phyloP scores from a whole-genome alignment of 2,888 invertebrate genomes.

The Pammene aurita region DNA sequence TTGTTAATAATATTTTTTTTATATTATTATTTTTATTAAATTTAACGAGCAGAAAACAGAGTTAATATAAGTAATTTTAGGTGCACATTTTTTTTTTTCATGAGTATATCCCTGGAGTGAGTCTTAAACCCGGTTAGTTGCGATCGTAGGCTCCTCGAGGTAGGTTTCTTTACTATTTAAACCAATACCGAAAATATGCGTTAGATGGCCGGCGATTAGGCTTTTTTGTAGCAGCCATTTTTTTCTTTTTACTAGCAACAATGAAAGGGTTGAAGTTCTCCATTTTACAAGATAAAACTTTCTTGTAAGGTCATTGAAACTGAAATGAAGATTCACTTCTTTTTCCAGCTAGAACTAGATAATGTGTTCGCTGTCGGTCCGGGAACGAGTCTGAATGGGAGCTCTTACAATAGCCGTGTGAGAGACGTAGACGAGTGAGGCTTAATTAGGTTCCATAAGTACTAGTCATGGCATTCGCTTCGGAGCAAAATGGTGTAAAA shows the following conservation, averaged over 20 bases:
- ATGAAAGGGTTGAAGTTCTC: background rate
- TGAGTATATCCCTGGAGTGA: too few species aligned
- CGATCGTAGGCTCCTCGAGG: too few species aligned
- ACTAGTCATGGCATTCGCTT: background rate
- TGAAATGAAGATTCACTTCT: background rate
- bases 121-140: too few species aligned
- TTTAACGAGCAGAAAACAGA: too few species aligned
- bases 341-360: background rate
- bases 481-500: background rate
- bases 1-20: too few species aligned
- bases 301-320: background rate
- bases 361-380: background rate
- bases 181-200: too few species aligned
- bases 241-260: background rate
- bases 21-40: too few species aligned
- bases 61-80: too few species aligned
- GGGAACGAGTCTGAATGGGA: constrained; percentile 11
- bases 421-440: background rate
- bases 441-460: constrained; percentile 16
- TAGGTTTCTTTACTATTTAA: too few species aligned
- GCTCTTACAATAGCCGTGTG: background rate
- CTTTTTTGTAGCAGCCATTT: background rate
- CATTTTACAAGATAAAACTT: background rate
- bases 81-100: too few species aligned
- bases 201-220: too few species aligned